Evolutionary conservation across 37 sponge, comb jelly and placozoan genomes (phyloP), one percentile per base, ranked within the genome.

Genomic region (Spongia lamella): DNA sequence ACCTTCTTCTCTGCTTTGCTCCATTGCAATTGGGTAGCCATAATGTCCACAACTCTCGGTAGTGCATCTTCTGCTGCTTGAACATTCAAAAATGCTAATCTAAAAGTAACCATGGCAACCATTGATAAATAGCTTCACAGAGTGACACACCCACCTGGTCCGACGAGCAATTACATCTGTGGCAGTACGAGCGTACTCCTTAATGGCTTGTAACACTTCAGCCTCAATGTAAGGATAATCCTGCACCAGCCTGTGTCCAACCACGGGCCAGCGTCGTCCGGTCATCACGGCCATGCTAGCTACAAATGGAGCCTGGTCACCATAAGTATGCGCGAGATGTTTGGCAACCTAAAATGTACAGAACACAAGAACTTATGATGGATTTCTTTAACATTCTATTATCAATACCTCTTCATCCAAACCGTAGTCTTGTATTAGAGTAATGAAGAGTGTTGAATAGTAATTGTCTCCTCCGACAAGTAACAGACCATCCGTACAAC

Each of bases 201-300:
- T 79, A 19, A 98, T 75, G 1, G 93, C 91, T 53, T 95, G 93
- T 77, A 67, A 68, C 39, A 98, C 89, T 68, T 98, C 96, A 17
- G 93, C 94, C 59, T 98, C 99, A 33, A 98, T 90, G 83, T 96
- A 98, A 13, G 99, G 99, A 70, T 93, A 93, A 70, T 95, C 96
- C 0, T 84, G 70, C 19, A 86, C 86, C 11, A 98, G 79, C n/a
- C 86, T 68, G 33, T 54, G 57, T 2, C 99, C 99, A 11, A 93
- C 83, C 29, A 98, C 78, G 0, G 99, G 99, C 91, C 94, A 95
- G 25, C 96, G 66, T 27, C 80, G 77, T 54, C 99, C 99, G 5
- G 99, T 98, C 25, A 98, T 52, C 0, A 60, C 55, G 1, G 93
- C 88, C 39, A 93, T 66, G 71, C 93, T 87, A 63, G 94, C 99